Percentiles rank a stretch among this genome's conserved stretches.
phyloP scores from a whole-genome alignment of 2,888 invertebrate species.

The Pyrrhia umbra region DNA sequence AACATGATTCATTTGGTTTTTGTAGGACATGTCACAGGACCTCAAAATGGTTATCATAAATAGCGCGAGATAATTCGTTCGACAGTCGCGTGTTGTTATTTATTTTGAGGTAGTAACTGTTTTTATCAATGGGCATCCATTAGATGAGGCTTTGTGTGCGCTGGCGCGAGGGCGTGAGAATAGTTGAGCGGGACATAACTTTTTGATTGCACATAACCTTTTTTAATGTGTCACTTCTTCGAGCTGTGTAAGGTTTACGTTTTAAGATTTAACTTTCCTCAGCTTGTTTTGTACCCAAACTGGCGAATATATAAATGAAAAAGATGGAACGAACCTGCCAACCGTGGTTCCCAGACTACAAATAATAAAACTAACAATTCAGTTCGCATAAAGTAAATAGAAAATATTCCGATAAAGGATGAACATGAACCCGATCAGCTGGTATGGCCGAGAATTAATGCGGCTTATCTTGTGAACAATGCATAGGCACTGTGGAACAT shows the following conservation, averaged over 20 bases:
- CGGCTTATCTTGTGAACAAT: conserved; percentile 83
- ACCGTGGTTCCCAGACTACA: not conserved
- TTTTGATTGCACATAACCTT: conserved; percentile 69
- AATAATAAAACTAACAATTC: not conserved
- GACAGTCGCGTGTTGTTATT: conserved; percentile 72
- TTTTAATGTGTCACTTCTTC: conserved; percentile 59
- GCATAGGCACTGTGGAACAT: conserved; percentile 73
- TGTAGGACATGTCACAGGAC: conserved; percentile 56
- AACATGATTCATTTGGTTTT: conserved; percentile 62
- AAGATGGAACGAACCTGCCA: no score
- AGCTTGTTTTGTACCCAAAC: conserved; percentile 13
- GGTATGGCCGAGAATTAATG: conserved; percentile 79
- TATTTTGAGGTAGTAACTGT: conserved; percentile 80
- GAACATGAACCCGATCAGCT: conserved; percentile 70
- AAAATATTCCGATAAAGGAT: conserved; percentile 16
- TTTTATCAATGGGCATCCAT: conserved; percentile 77
- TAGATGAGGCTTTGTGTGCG: conserved; percentile 71
- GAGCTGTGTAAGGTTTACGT: conserved; percentile 28
- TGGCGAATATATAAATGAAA: no score
- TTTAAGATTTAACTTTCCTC: conserved; percentile 20
- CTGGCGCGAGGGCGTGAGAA: conserved; percentile 72
- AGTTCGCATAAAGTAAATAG: conserved; percentile 18
- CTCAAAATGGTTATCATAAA: conserved; percentile 69
- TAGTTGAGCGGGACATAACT: conserved; percentile 64
- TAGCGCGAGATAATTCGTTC: conserved; percentile 68